These are phyloP conservation scores for Poeciliopsis retropinna DNA, from an alignment of 2,113 vertebrate species.

Conservation along the genomic window DNA sequence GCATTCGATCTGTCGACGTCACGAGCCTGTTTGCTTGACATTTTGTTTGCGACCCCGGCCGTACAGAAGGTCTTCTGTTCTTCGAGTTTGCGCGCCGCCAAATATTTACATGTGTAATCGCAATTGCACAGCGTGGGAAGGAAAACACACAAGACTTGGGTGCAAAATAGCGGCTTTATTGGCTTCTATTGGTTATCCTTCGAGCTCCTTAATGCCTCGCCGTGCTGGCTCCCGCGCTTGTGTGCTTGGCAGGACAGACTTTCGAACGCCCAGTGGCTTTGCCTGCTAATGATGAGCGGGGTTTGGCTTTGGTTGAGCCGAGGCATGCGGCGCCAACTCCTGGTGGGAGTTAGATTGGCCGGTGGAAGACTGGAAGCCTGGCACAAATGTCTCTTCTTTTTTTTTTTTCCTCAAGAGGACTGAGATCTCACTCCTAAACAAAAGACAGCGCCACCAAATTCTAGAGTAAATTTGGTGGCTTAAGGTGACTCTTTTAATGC, in stretches of 20 bases:
- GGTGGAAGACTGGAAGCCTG: constrained; percentile 46
- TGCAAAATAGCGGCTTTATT: constrained; percentile 46
- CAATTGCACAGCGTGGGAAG: constrained; percentile 64
- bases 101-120: constrained; percentile 73
- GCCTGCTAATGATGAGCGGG: constrained; percentile 63
- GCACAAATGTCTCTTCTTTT: constrained; percentile 50
- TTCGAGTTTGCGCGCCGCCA: constrained; percentile 39
- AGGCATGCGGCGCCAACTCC: constrained; percentile 59
- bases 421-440: constrained; percentile 51
- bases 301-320: constrained; percentile 44
- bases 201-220: constrained; percentile 30
- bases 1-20: constrained; percentile 33
- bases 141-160: constrained; percentile 43
- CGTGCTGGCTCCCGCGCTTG: constrained; percentile 23
- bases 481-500: not conserved
- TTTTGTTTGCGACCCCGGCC: constrained; percentile 36
- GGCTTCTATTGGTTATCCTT: constrained; percentile 45
- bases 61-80: constrained; percentile 69
- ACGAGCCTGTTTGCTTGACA: constrained; percentile 56
- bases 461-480: constrained; percentile 28
- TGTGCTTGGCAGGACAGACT: constrained; percentile 55
- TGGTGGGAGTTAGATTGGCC: constrained; percentile 56
- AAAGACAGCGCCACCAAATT: constrained; percentile 16
- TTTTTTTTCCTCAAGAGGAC: constrained; percentile 35
- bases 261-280: constrained; percentile 47